Percentiles rank a stretch among this genome's conserved stretches.
phyloP scores from a whole-genome alignment of 2,797 vertebrate species.

The Avahi laniger region DNA sequence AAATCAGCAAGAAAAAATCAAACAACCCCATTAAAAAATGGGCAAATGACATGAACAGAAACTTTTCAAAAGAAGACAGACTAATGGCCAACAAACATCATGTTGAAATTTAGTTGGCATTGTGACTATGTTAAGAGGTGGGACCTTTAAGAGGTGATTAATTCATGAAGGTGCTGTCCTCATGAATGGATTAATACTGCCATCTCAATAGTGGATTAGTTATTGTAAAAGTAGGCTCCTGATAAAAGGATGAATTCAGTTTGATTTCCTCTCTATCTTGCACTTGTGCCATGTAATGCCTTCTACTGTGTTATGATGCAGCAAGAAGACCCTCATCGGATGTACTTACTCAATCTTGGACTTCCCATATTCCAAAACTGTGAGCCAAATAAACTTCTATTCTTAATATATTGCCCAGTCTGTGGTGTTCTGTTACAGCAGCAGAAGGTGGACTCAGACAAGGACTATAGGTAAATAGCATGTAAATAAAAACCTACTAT shows the following conservation, averaged over 20 bases:
- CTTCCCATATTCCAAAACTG: neutral
- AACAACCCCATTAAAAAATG: too few species aligned
- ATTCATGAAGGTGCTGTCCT: neutral
- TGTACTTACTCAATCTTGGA: neutral
- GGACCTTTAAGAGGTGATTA: neutral
- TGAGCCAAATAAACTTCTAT: neutral
- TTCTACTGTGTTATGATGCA: neutral
- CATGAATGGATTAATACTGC: neutral
- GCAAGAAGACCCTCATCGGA: neutral
- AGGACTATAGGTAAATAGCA: neutral
- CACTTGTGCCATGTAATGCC: neutral
- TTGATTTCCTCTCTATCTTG: neutral
- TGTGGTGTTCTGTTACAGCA: neutral
- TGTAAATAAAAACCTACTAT: neutral
- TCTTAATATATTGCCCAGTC: neutral
- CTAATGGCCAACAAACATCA: neutral
- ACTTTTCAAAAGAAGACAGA: too few species aligned
- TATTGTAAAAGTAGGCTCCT: neutral
- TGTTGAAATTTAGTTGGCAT: neutral
- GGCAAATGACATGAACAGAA: too few species aligned
- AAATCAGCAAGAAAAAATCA: too few species aligned
- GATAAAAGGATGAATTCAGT: neutral
- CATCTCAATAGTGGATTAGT: neutral
- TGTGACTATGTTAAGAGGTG: neutral
- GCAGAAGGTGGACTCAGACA: neutral